Evolutionary conservation across 2,113 vertebrate species (phyloP).

Genomic region (Alouatta palliata): DNA sequence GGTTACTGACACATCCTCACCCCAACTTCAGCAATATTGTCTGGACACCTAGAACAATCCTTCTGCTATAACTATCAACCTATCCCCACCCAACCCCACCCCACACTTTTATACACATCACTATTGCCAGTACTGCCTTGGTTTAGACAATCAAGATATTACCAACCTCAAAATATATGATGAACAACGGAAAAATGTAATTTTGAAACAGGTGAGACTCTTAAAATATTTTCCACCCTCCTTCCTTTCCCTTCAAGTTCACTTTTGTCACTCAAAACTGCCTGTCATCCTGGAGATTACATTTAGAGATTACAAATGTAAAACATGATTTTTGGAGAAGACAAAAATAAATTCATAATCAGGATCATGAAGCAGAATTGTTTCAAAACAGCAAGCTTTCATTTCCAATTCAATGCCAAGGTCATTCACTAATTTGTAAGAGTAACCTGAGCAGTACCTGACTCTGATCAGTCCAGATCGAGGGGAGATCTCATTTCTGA

Average conservation of each 20-base stretch:
- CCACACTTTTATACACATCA: neutral
- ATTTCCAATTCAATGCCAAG: neutral
- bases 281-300: neutral
- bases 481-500: constrained; percentile 98
- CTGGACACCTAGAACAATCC: neutral
- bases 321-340: neutral
- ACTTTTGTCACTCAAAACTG: neutral
- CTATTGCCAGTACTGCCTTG: neutral
- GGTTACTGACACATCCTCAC: neutral
- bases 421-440: neutral
- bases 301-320: neutral
- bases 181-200: neutral
- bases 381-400: constrained; percentile 13
- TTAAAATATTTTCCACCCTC: neutral
- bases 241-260: neutral
- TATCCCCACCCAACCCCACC: too few species aligned
- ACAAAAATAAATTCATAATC: neutral
- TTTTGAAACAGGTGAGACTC: neutral
- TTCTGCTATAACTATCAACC: neutral
- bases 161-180: neutral
- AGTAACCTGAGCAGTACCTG: constrained; percentile 84
- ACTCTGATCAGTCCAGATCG: constrained; percentile 98
- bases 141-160: neutral
- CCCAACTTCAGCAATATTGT: neutral
- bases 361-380: neutral